Conservation (phyloP, 2,797 vertebrate genomes). For the Muscicapa striata region DNA sequence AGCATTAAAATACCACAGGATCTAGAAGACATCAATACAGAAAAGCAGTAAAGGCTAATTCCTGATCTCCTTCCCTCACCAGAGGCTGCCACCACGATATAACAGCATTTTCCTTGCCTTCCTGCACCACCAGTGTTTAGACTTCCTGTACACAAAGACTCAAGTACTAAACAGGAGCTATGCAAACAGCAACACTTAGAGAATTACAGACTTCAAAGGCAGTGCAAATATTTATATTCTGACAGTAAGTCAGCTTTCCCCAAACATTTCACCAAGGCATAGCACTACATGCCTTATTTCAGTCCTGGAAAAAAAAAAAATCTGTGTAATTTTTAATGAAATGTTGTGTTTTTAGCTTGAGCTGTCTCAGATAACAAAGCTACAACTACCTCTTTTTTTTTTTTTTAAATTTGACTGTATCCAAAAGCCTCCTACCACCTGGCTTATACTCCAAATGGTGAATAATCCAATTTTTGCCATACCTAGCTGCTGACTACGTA, state of each 20-base stretch:
- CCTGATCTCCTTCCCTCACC: neutral
- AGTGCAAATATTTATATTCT: slow-evolving; percentile 36
- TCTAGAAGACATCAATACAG: neutral
- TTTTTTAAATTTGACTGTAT: neutral
- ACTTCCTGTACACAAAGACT: neutral
- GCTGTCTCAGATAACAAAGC: neutral
- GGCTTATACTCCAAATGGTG: neutral
- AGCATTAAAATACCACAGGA: neutral
- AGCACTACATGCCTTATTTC: neutral
- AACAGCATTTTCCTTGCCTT: neutral
- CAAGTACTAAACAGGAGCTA: neutral
- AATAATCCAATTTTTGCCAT: slow-evolving; percentile 9
- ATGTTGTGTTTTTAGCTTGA: neutral
- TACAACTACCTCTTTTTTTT: rapidly evolving
- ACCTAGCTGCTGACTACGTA: slow-evolving; percentile 96
- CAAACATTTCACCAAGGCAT: neutral
- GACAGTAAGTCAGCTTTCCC: neutral
- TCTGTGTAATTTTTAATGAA: neutral
- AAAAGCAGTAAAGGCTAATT: neutral
- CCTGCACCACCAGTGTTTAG: neutral
- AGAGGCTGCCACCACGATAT: rapidly evolving
- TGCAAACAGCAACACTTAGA: neutral
- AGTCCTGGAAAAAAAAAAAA: neutral
- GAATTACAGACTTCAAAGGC: slow-evolving; percentile 6
- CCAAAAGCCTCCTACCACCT: neutral